Percentiles rank a stretch among this genome's conserved stretches.
Evolutionary conservation across 2,797 vertebrate genomes (phyloP).

Genomic region (Micromesistius poutassou): DNA sequence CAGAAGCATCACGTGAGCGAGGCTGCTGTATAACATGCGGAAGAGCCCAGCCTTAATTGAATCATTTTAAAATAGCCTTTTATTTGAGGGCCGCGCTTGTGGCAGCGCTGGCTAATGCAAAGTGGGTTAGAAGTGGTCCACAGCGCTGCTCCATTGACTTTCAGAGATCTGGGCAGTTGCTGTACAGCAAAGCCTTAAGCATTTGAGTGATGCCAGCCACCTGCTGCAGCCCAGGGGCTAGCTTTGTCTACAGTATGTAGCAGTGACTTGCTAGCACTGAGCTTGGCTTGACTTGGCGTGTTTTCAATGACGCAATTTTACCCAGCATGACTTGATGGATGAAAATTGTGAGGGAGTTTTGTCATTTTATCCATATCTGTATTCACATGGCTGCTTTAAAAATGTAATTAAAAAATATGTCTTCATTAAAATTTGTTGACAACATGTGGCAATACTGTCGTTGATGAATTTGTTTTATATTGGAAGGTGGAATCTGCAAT

Average conservation of each 20-base stretch:
- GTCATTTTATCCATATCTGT: not conserved
- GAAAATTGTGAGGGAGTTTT: not conserved
- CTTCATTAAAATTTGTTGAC: not conserved
- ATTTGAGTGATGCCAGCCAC: slow-evolving; percentile 23
- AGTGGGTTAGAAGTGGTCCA: slow-evolving; percentile 30
- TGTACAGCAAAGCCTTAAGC: slow-evolving; percentile 25
- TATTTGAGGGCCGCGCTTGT: slow-evolving; percentile 45
- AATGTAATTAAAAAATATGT: not conserved
- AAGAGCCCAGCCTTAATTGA: slow-evolving; percentile 58
- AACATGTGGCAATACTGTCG: not conserved
- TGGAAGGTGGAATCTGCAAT: not conserved
- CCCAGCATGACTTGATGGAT: not conserved
- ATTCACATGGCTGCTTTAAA: not conserved
- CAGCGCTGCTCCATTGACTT: slow-evolving; percentile 29
- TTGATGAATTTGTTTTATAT: not conserved
- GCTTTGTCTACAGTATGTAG: not conserved
- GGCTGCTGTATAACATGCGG: slow-evolving; percentile 56
- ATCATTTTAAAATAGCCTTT: slow-evolving; percentile 59
- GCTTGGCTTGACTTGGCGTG: not conserved
- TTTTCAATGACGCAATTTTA: not conserved
- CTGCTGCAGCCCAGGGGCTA: slow-evolving; percentile 20
- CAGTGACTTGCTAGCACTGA: not conserved
- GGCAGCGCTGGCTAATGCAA: slow-evolving; percentile 36
- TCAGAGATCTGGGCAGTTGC: slow-evolving; percentile 8
- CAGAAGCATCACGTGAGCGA: slow-evolving; percentile 29